Conservation (phyloP, 2,888 invertebrate species). For the Tetheella fluctuosa region DNA sequence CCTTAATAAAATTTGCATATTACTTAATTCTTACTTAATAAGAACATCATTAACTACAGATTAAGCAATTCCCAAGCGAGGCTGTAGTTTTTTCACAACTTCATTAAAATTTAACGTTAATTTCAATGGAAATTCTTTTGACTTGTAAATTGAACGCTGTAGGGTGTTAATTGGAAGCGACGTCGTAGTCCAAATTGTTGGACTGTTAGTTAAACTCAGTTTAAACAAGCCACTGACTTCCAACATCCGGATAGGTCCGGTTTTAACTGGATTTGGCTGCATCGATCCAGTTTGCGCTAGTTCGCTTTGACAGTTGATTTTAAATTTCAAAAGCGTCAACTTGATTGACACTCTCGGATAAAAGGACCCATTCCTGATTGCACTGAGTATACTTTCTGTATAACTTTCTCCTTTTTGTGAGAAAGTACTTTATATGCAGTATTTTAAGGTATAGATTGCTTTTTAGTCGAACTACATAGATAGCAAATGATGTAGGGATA, state of each 20-base stretch:
- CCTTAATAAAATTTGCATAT: too few relatives aligned
- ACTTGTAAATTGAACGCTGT: constrained; percentile 50
- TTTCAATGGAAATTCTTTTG: constrained; percentile 50
- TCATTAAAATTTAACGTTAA: constrained; percentile 35
- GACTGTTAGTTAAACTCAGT: constrained; percentile 33
- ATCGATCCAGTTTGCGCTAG: constrained; percentile 46
- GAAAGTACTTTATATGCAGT: background rate
- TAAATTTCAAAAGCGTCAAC: constrained; percentile 22
- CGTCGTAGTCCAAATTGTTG: constrained; percentile 37
- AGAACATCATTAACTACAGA: constrained; percentile 1
- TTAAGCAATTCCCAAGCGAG: background rate
- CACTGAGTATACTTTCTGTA: background rate
- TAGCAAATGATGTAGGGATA: too few relatives aligned
- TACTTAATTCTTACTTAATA: background rate
- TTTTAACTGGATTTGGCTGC: constrained; percentile 51
- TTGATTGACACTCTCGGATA: constrained; percentile 32
- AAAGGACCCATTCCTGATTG: background rate
- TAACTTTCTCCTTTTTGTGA: background rate
- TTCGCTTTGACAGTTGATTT: constrained; percentile 44
- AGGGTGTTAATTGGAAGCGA: constrained; percentile 47
- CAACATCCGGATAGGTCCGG: constrained; percentile 32
- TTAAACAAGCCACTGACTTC: constrained; percentile 28
- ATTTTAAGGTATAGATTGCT: background rate
- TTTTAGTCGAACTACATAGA: background rate
- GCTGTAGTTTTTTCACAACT: constrained; percentile 28